These are phyloP conservation scores for Plebejus melissa DNA, from an alignment of 2,888 invertebrate species.

Conservation along the genomic window DNA sequence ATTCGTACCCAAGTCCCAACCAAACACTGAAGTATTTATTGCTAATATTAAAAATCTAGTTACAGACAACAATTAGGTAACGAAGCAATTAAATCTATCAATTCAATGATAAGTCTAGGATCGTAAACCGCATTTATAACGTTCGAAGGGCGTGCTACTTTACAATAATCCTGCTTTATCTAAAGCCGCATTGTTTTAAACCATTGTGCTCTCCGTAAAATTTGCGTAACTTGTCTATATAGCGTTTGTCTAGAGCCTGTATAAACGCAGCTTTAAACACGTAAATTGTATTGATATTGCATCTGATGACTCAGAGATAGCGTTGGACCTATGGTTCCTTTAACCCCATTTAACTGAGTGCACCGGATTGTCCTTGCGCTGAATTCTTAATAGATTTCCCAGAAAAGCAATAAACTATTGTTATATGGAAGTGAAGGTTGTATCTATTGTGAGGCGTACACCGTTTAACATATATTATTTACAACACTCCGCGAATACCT, in stretches of 20 bases:
- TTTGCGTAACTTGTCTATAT: neutral
- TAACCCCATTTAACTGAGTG: constrained; percentile 68
- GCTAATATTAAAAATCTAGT: too few relatives aligned
- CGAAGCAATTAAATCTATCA: neutral
- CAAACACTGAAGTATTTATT: too few relatives aligned
- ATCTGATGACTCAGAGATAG: constrained; percentile 65
- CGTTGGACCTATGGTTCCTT: constrained; percentile 64
- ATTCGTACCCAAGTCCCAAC: too few relatives aligned
- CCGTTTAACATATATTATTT: constrained; percentile 29
- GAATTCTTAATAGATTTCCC: constrained; percentile 61
- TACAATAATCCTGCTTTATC: neutral
- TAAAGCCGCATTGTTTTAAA: neutral
- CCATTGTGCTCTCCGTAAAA: neutral
- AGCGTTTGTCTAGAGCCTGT: neutral
- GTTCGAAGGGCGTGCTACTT: neutral
- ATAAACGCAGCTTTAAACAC: constrained; percentile 37
- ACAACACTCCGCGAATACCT: constrained; percentile 25
- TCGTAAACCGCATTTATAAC: neutral
- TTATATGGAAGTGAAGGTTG: constrained; percentile 40
- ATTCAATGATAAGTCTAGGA: neutral
- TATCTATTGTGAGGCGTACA: constrained; percentile 36
- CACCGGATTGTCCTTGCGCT: constrained; percentile 67
- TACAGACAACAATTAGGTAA: neutral
- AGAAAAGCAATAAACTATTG: constrained; percentile 52
- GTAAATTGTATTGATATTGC: constrained; percentile 62